Base-by-base conservation (phyloP, 2,113 vertebrate genomes). In the Erythrocercus mccallii region DNA sequence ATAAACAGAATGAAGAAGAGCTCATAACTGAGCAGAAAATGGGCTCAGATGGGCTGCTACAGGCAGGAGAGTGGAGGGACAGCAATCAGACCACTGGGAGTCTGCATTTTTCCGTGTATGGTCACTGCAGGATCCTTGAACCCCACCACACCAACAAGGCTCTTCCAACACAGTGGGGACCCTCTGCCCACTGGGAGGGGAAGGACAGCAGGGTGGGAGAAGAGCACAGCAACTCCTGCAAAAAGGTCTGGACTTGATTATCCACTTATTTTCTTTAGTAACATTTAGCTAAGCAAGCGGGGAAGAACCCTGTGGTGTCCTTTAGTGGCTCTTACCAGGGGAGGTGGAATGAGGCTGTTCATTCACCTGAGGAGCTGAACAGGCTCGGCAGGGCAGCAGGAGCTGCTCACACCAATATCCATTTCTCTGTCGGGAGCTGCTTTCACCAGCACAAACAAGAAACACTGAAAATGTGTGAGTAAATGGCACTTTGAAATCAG, bases 231-330 rank as follows among this genome's bases (percentile, higher is more conserved):
- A 8, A 33, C 11, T 25, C 35, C 73, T 76, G 48, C 83, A 57
- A 7, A 45, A 79, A 61, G 68, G 30, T 51, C 94, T 96, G 95
- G 82, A 74, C 78, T 96, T 83, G 53, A 96, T 94, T 91, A 89
- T 28, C 47, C 74, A 81, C n/a, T 64, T 79, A 28, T 83, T 97
- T 94, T 92, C 84, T 88, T 92, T 54, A 71, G 73, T 25, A 83
- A 87, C 51, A 51, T 74, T 93, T 47, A 56, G 50, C 81, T 76
- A 77, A 81, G 65, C 15, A 51, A 83, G 56, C 8, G 6, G 45
- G 57, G 66, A 45, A 28, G 82, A 93, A 35, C 58, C 72, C 77
- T 35, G 77, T 11, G 3, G 69, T 57, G 84, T 10, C 42, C 69
- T 79, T 64, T 66, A 76, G 81, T 10, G 2, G 71, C 51, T 92